Conservation (phyloP, 2,113 vertebrate species). For the Peromyscus californicus region DNA sequence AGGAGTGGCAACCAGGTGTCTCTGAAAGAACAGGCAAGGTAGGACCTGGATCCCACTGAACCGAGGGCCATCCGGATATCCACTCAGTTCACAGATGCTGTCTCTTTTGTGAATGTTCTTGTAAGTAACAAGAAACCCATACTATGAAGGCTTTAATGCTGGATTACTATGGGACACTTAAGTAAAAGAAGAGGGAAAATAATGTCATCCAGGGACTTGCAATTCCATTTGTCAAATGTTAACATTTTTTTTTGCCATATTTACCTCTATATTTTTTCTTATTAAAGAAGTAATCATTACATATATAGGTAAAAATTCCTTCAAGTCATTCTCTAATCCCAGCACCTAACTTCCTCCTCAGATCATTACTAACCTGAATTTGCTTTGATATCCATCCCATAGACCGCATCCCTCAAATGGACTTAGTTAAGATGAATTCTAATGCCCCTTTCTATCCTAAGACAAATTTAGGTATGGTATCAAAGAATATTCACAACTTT, state of each 20-base stretch:
- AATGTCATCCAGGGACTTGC: background rate
- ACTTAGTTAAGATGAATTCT: background rate
- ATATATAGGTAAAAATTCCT: background rate
- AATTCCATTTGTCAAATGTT: background rate
- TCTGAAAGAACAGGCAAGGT: background rate
- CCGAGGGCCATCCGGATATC: background rate
- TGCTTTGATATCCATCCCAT: background rate
- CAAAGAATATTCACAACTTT: background rate
- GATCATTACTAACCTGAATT: background rate
- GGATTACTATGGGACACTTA: background rate
- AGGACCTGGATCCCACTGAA: background rate
- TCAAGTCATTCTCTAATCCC: background rate
- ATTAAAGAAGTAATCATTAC: slow-evolving; percentile 13
- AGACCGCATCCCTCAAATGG: background rate
- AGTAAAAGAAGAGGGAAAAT: slow-evolving; percentile 15
- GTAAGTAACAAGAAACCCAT: background rate
- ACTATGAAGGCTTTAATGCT: slow-evolving; percentile 14
- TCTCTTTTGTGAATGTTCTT: background rate
- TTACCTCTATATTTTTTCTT: background rate
- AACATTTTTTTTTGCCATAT: slow-evolving; percentile 12
- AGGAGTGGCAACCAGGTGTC: background rate
- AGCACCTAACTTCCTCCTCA: background rate
- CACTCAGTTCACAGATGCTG: background rate
- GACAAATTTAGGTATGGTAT: background rate
- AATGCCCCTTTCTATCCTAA: background rate